phyloP scores from a whole-genome alignment of 2,888 invertebrate genomes.

The Stegana nigrithorax region DNA sequence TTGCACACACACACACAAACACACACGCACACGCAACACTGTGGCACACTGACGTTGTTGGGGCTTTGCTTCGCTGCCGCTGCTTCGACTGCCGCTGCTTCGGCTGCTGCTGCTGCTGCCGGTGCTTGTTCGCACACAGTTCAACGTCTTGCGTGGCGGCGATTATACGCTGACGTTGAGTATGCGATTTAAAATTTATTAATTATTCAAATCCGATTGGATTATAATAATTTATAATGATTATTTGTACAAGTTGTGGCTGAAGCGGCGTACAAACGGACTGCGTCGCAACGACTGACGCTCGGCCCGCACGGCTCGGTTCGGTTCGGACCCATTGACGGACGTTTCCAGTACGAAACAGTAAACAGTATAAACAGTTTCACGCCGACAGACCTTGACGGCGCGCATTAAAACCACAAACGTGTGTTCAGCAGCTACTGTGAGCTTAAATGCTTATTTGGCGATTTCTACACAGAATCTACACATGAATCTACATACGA shows the following conservation, averaged over 20 bases:
- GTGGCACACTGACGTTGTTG: constrained; percentile 20
- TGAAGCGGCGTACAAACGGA: not conserved
- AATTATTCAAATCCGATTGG: constrained; percentile 70
- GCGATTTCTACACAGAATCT: not conserved
- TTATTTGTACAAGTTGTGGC: constrained; percentile 55
- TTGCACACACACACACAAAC: not conserved
- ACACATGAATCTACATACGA: not conserved
- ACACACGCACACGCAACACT: not conserved
- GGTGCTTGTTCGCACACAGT: too few relatives aligned
- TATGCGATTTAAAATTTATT: constrained; percentile 61
- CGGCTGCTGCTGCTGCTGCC: too few relatives aligned
- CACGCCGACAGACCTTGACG: not conserved
- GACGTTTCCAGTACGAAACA: not conserved
- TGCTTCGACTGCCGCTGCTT: not conserved
- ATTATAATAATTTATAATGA: constrained; percentile 70
- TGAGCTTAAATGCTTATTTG: constrained; percentile 13
- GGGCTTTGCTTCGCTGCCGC: not conserved
- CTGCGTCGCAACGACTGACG: not conserved
- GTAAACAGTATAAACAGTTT: not conserved
- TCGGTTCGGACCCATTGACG: not conserved
- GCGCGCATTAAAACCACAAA: constrained; percentile 8
- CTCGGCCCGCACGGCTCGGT: not conserved
- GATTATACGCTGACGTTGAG: constrained; percentile 43
- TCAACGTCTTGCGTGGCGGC: constrained; percentile 46
- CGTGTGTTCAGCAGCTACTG: constrained; percentile 9